Evolutionary conservation across 2,888 invertebrate genomes (phyloP), one percentile per base, ranked within the genome.

Genomic region (Caenorhabditis drosophilae): DNA sequence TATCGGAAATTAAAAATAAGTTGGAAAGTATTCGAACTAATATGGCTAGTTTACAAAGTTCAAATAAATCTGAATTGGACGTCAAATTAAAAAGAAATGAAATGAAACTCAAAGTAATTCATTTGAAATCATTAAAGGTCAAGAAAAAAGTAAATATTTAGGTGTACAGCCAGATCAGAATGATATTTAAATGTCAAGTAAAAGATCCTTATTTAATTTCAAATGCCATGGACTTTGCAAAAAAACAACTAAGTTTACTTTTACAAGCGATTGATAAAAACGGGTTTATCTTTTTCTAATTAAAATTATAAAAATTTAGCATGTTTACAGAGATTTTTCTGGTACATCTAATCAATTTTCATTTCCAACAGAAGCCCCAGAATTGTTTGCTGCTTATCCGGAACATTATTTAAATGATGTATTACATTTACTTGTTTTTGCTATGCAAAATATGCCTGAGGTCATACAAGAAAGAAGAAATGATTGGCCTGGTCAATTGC

Each of bases 321-420:
- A 26, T 23, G 15, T 46, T 56, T 46, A 4, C 58, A 46, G 27
- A 15, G 46, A 46, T 31, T 46, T 46, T 31, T 27, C 31, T 6
- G 46, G 20, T 27, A 46, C 34, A 2, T 46, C 27, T 6, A n/a
- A 31, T 15, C 26, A 27, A 12, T 34, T 27, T 16, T 12, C 22
- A 6, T 27, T 27, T 16, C 27, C 16, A 27, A 6, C 27, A 7
- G 88, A 88, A 73, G 87, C 89, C 47, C 89, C 91, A 16, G 87
- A 88, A 75, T 88, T 90, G 76, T 96, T 95, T 87, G 89, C 90
- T 52, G 92, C 94, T 78, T 88, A 93, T 83, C 97, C 97, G 38
- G 96, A 97, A 87, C 96, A 94, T 91, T 87, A 93, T 85, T 89
- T 97, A 76, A 97, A 97, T 86, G 96, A 97, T 84, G 90, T 96